Evolutionary conservation across 2,888 invertebrate species (phyloP).

Genomic region (Lagria hirta): DNA sequence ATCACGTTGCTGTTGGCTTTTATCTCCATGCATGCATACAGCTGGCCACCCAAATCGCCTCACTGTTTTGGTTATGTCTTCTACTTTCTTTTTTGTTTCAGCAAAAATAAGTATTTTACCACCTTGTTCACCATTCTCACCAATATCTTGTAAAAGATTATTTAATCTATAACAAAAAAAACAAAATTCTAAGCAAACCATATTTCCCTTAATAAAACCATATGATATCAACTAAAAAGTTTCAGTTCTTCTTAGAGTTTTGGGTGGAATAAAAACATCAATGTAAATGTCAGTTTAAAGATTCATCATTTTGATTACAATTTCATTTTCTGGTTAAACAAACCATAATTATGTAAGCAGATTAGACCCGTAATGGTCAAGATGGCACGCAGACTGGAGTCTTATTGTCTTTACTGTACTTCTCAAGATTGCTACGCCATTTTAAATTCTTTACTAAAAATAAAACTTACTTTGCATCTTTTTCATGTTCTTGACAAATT

Average conservation of each 20-base stretch:
- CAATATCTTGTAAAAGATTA: constrained; percentile 77
- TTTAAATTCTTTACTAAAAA: no score
- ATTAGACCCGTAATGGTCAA: no score
- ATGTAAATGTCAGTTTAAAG: constrained; percentile 10
- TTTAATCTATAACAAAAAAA: constrained; percentile 63
- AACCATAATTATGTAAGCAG: no score
- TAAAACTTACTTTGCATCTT: constrained; percentile 59
- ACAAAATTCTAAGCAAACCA: constrained; percentile 20
- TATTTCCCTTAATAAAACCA: constrained; percentile 1
- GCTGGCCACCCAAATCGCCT: constrained; percentile 75
- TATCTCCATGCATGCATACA: constrained; percentile 92
- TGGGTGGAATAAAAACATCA: constrained; percentile 28
- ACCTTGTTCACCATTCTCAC: constrained; percentile 74
- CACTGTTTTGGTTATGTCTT: constrained; percentile 77
- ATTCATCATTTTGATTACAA: constrained; percentile 34
- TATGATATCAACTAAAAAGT: constrained; percentile 1
- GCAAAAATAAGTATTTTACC: constrained; percentile 95
- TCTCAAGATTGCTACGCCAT: no score
- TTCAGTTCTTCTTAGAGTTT: constrained; percentile 40
- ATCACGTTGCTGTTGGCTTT: constrained; percentile 92
- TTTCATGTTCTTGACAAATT: constrained; percentile 84
- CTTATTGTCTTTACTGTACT: no score
- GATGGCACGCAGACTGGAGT: no score
- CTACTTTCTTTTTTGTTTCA: constrained; percentile 90
- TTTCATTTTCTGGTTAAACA: constrained; percentile 35